Evolutionary conservation across 2,888 invertebrate species (phyloP).

Genomic region (Allacma fusca): DNA sequence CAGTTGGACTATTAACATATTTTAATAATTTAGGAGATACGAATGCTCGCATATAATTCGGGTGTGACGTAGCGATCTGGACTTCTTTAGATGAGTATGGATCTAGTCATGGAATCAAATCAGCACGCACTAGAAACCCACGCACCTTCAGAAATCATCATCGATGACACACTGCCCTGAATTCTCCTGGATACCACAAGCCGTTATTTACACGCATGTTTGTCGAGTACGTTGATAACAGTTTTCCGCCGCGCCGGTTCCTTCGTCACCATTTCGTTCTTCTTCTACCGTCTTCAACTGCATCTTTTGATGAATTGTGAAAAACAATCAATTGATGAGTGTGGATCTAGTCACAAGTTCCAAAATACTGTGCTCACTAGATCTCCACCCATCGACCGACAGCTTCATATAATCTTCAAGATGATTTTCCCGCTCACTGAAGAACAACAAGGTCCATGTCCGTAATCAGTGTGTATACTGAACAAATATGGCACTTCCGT

Average conservation of each 20-base stretch:
- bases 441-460: no score
- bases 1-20: no score
- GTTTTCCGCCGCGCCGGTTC: no score
- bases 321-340: slow-evolving; percentile 77
- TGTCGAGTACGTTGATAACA: background rate
- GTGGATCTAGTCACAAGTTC: slow-evolving; percentile 85
- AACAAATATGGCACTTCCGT: no score
- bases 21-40: no score
- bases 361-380: slow-evolving; percentile 69
- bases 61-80: slow-evolving; percentile 52
- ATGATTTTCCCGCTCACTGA: slow-evolving; percentile 17
- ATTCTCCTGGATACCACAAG: background rate
- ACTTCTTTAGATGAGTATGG: slow-evolving; percentile 61
- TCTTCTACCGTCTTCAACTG: background rate
- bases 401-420: slow-evolving; percentile 22
- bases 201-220: background rate
- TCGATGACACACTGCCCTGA: slow-evolving; percentile 44
- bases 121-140: slow-evolving; percentile 60
- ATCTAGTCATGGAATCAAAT: slow-evolving; percentile 57
- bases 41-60: background rate
- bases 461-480: no score
- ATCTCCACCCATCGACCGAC: slow-evolving; percentile 76
- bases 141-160: slow-evolving; percentile 59
- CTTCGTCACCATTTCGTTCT: no score
- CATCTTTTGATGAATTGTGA: slow-evolving; percentile 43